phyloP scores from a whole-genome alignment of 2,888 invertebrate species.

The Drosophila longiperda region DNA sequence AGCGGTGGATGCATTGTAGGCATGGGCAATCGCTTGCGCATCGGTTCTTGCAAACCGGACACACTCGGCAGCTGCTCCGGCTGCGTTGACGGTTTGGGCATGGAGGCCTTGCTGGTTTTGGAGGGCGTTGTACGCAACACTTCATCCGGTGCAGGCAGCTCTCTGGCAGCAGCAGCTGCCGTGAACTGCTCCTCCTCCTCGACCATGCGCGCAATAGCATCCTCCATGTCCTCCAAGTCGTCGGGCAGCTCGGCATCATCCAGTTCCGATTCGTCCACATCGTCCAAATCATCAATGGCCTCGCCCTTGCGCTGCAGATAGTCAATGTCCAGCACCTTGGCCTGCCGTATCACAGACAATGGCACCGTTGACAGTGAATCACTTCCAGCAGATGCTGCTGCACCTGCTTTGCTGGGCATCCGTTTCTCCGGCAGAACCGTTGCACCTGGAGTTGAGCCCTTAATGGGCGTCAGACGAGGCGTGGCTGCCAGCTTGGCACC shows the following conservation, averaged over 20 bases:
- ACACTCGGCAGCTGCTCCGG: slow-evolving; percentile 57
- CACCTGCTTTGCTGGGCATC: slow-evolving; percentile 74
- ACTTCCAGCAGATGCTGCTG: slow-evolving; percentile 29
- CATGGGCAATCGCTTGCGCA: slow-evolving; percentile 84
- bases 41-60: slow-evolving; percentile 84
- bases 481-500: slow-evolving; percentile 84
- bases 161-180: slow-evolving; percentile 86
- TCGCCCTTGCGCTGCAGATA: slow-evolving; percentile 84
- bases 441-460: slow-evolving; percentile 50
- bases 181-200: slow-evolving; percentile 88
- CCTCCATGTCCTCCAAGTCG: slow-evolving; percentile 86
- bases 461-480: slow-evolving; percentile 82
- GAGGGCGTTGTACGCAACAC: slow-evolving; percentile 69
- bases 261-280: slow-evolving; percentile 82
- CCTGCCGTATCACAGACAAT: slow-evolving; percentile 84
- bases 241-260: slow-evolving; percentile 85
- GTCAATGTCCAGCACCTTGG: slow-evolving; percentile 84
- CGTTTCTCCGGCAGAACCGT: slow-evolving; percentile 61
- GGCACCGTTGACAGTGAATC: slow-evolving; percentile 84
- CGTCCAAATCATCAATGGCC: slow-evolving; percentile 80
- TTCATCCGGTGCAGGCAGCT: slow-evolving; percentile 85
- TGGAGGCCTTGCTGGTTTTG: slow-evolving; percentile 43
- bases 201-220: slow-evolving; percentile 87
- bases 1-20: slow-evolving; percentile 84
- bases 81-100: slow-evolving; percentile 41